Evolutionary conservation across 2,113 vertebrate species (phyloP).

Genomic region (Pundamilia nyererei): DNA sequence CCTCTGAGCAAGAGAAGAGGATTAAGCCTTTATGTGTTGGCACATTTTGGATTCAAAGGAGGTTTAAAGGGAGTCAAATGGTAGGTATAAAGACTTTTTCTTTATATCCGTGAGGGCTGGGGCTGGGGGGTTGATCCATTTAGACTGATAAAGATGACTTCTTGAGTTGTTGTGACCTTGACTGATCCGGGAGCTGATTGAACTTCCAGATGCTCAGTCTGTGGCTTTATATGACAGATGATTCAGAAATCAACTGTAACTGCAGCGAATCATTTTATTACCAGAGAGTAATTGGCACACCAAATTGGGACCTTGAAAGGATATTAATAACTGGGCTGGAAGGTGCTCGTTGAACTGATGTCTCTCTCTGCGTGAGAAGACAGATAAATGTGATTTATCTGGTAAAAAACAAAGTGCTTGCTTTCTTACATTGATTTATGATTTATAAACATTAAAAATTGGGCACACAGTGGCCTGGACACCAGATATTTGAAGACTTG

Average conservation of each 20-base stretch:
- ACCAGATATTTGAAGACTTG: neutral
- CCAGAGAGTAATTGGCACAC: neutral
- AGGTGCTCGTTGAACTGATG: neutral
- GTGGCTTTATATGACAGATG: neutral
- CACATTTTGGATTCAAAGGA: neutral
- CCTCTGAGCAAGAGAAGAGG: neutral
- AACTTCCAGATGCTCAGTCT: neutral
- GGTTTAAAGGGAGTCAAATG: neutral
- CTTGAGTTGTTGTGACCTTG: neutral
- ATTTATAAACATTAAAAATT: neutral
- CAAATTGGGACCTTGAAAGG: neutral
- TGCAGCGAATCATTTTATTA: neutral
- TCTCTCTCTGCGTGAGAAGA: neutral
- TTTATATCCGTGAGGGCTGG: neutral
- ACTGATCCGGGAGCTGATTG: neutral
- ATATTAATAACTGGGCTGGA: neutral
- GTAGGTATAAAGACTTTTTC: neutral
- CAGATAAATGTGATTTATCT: neutral
- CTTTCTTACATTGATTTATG: neutral
- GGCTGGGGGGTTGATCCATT: neutral
- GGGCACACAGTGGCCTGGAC: neutral
- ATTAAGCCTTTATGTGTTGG: neutral
- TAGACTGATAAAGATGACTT: neutral
- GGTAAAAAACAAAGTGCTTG: neutral
- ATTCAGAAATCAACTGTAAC: neutral